These are phyloP conservation scores for Aphyosemion australe DNA, from an alignment of 2,113 vertebrate genomes.

Conservation along the genomic window DNA sequence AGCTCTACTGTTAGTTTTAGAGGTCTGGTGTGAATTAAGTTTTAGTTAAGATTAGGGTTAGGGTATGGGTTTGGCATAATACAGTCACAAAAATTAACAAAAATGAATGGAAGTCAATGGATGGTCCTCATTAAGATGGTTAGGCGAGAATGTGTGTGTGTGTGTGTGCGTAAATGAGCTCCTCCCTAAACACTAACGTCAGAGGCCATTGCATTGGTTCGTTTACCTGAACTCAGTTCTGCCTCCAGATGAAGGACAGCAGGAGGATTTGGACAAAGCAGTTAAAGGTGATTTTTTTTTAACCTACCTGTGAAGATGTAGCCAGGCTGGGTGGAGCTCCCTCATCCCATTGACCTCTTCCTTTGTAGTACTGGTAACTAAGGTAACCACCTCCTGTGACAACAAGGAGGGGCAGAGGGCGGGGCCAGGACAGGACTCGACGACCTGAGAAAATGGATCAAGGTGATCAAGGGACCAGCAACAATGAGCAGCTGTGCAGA, in stretches of 20 bases:
- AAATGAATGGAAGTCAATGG: too few relatives aligned
- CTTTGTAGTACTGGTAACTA: constrained; percentile 64
- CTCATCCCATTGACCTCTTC: constrained; percentile 17
- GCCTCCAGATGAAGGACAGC: neutral
- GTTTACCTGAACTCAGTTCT: neutral
- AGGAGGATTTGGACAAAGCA: neutral
- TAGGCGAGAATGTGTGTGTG: too few relatives aligned
- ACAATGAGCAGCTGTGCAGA: too few relatives aligned
- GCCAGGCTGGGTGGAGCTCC: constrained; percentile 25
- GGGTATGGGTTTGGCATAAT: too few relatives aligned
- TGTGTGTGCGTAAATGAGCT: too few relatives aligned
- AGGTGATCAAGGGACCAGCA: constrained; percentile 5
- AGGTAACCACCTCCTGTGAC: constrained; percentile 62
- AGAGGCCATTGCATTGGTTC: too few relatives aligned
- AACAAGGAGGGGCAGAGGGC: constrained; percentile 54
- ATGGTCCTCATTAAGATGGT: too few relatives aligned
- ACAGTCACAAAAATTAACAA: too few relatives aligned
- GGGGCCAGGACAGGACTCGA: constrained; percentile 23
- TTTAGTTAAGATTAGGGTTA: too few relatives aligned
- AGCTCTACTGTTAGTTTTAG: too few relatives aligned
- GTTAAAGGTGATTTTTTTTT: neutral
- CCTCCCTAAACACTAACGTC: too few relatives aligned
- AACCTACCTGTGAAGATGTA: constrained; percentile 53
- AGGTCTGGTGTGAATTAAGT: too few relatives aligned
- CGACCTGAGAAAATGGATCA: constrained; percentile 29